phyloP scores from a whole-genome alignment of 2,113 vertebrate species.

The Cromileptes altivelis region DNA sequence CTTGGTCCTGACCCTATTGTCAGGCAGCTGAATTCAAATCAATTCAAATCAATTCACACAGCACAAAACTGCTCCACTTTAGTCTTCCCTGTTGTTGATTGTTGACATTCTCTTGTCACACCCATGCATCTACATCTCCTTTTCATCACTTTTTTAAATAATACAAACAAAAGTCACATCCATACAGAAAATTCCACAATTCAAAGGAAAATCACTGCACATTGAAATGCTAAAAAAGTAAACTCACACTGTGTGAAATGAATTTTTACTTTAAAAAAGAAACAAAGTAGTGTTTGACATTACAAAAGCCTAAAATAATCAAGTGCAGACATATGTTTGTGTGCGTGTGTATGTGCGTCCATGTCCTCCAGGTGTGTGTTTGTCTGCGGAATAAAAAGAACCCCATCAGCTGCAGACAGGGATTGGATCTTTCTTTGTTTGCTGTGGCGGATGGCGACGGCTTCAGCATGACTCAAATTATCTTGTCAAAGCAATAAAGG shows the following conservation, averaged over 20 bases:
- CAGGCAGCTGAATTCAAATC: conserved; percentile 11
- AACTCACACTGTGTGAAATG: conserved; percentile 27
- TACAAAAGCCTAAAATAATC: conserved; percentile 42
- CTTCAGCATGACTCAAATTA: conserved; percentile 84
- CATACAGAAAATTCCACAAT: conserved; percentile 5
- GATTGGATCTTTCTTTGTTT: conserved; percentile 82
- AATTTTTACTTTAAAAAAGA: conserved; percentile 20
- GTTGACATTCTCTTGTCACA: conserved; percentile 22
- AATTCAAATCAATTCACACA: conserved; percentile 15
- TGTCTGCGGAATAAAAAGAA: conserved; percentile 65
- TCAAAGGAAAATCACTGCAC: conserved; percentile 40
- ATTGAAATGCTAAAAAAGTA: conserved; percentile 34
- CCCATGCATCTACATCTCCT: conserved; percentile 19
- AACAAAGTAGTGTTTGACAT: conserved; percentile 14
- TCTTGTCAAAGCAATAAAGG: conserved; percentile 85
- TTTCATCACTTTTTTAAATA: neutral
- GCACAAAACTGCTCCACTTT: conserved; percentile 17
- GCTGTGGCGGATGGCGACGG: conserved; percentile 71
- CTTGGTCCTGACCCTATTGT: neutral
- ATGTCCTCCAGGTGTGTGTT: conserved; percentile 56
- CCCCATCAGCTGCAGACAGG: conserved; percentile 70
- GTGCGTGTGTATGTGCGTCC: conserved; percentile 19
- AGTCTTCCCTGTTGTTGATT: conserved; percentile 10
- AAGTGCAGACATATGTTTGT: conserved; percentile 29
- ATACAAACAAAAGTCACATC: conserved; percentile 33